Conservation (phyloP, 53 echinoderm and acorn worm species). For the Paracentrotus lividus region DNA sequence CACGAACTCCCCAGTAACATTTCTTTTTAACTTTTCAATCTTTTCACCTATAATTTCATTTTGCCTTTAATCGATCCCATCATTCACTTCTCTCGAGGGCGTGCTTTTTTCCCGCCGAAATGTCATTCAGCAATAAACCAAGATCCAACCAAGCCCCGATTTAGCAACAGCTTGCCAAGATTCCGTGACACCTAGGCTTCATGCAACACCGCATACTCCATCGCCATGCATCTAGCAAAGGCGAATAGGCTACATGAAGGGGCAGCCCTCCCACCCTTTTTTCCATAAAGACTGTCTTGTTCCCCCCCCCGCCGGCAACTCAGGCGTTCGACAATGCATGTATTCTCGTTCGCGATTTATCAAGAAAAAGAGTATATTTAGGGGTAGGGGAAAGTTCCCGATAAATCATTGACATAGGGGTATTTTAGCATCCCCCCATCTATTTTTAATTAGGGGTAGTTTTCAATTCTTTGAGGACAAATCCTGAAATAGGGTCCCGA, state of each 20-base stretch:
- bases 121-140: neutral
- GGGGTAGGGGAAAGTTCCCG: too few relatives aligned
- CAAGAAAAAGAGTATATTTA: too few relatives aligned
- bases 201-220: neutral
- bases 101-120: conserved; percentile 13
- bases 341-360: too few relatives aligned
- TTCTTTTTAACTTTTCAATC: neutral
- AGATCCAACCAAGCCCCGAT: conserved; percentile 53
- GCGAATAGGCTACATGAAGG: neutral
- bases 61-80: conserved; percentile 1
- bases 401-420: too few relatives aligned
- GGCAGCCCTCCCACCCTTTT: neutral
- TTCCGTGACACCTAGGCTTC: neutral
- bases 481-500: too few relatives aligned
- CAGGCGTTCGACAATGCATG: too few relatives aligned
- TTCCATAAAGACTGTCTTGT: neutral
- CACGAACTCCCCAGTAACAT: too few relatives aligned
- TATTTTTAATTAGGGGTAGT: too few relatives aligned
- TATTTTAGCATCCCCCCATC: too few relatives aligned
- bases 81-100: conserved; percentile 35
- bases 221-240: neutral
- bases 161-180: conserved; percentile 57
- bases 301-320: neutral
- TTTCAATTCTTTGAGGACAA: too few relatives aligned
- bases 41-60: neutral